Evolutionary conservation across 1,140 invertebrate species (phyloP), one percentile per base, ranked within the genome.

Genomic region (Amphibalanus amphitrite): DNA sequence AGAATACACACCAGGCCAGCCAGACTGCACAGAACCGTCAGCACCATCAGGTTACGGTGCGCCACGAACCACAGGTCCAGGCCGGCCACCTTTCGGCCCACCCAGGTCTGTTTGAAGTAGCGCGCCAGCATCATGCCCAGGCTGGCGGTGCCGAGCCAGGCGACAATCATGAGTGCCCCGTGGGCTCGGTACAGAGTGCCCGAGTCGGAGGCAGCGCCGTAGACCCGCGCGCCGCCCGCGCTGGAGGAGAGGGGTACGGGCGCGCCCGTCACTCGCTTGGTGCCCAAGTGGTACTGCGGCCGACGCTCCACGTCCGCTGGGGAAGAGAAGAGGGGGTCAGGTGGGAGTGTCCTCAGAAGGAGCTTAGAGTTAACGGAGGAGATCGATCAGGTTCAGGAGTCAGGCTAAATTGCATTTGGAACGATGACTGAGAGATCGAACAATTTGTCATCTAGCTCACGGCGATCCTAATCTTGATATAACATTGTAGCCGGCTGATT

Each of bases 31-130:
- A 67, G 65, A 3, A 67, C 65, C 10, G 26, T 28, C 10, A 67
- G 4, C 23, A 67, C 65, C 65, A 67, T 67, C 81, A 72, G 79
- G 71, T 10, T 67, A 3, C 72, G 67, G 72, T 73, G 72, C 17
- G 73, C 73, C 68, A 75, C 70, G 82, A 97, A 97, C 95, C 93
- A 97, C 69, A 93, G 85, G 81, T 95, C 93, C 79, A 94, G 92
- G 73, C 90, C 90, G 74, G 90, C 91, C 0, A 91, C 80, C 71
- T 87, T 87, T 74, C 85, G 87, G 40, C 86, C 86, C 33, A 90
- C 86, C 92, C 93, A 97, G 0, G 92, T 94, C 78, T 90, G 87
- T 78, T 91, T 90, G 82, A 89, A 97, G 79, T 97, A 96, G 76
- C 93, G 85, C 0, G 93, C 93, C 0, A 95, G 80, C 20, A 97